Evolutionary conservation across 2,113 vertebrate genomes (phyloP).

Genomic region (Phaethornis superciliosus): DNA sequence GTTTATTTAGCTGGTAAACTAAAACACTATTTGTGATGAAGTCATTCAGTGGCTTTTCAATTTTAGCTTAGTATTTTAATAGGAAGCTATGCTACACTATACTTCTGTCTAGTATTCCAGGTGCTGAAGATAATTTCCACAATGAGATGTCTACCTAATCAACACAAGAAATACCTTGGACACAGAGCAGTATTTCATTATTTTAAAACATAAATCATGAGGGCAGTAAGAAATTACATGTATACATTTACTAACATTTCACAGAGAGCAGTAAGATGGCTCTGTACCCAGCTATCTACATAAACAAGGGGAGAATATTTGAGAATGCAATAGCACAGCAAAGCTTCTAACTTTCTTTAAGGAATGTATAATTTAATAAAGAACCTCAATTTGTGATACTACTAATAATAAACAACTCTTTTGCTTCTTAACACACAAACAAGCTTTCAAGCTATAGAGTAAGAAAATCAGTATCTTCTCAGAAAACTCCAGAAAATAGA

Average conservation of each 20-base stretch:
- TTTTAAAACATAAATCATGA: not conserved
- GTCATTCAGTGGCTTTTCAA: not conserved
- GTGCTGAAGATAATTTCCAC: not conserved
- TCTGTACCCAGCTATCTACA: not conserved
- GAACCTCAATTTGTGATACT: not conserved
- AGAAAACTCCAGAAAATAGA: not conserved
- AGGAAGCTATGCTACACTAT: not conserved
- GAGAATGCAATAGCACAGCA: not conserved
- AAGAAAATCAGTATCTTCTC: not conserved
- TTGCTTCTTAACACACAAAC: not conserved
- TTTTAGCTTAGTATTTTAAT: not conserved
- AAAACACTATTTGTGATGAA: not conserved
- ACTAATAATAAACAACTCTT: not conserved
- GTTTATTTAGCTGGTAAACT: not conserved
- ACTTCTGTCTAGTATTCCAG: not conserved
- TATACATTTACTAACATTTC: not conserved
- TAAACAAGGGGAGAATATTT: not conserved
- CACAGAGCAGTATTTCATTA: not conserved
- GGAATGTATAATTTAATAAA: not conserved
- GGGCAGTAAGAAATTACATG: not conserved
- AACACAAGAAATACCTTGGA: not conserved
- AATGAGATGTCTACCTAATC: not conserved
- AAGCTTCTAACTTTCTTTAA: not conserved
- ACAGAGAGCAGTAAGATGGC: not conserved
- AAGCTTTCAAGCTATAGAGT: not conserved